These are phyloP conservation scores for Telenomus remus DNA, from an alignment of 1,140 invertebrate genomes.

Conservation along the genomic window DNA sequence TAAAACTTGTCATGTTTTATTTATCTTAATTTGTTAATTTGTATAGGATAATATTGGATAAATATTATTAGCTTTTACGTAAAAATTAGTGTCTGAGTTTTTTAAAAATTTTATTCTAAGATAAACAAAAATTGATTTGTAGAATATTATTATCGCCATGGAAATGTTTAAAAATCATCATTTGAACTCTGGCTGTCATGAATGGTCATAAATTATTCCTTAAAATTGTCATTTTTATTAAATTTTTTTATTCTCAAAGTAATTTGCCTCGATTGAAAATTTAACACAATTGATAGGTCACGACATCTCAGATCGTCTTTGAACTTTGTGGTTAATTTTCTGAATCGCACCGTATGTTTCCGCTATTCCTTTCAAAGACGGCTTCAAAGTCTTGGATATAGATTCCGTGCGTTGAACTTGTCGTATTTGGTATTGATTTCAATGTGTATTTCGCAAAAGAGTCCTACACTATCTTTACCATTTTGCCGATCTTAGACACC, in stretches of 20 bases:
- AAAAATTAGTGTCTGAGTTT: too few species aligned
- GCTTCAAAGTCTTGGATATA: slow-evolving; percentile 20
- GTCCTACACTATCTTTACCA: slow-evolving; percentile 51
- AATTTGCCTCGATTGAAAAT: neutral
- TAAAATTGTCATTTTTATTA: neutral
- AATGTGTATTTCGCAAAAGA: slow-evolving; percentile 47
- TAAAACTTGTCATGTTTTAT: too few species aligned
- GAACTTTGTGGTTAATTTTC: slow-evolving; percentile 31
- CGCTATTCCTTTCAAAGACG: neutral
- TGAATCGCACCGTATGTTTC: slow-evolving; percentile 1
- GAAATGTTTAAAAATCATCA: too few species aligned
- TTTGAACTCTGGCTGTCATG: too few species aligned
- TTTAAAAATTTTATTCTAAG: too few species aligned
- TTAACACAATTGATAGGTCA: neutral
- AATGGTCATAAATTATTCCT: neutral
- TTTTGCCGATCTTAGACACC: slow-evolving; percentile 54
- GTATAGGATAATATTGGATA: too few species aligned
- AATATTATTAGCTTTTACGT: too few species aligned
- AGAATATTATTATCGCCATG: too few species aligned
- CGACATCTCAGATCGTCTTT: slow-evolving; percentile 5
- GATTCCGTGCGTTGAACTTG: slow-evolving; percentile 60
- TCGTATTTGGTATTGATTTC: slow-evolving; percentile 63
- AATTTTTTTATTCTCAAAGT: neutral
- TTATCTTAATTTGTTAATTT: too few species aligned
- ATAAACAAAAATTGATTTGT: too few species aligned